Conservation (phyloP, 1,140 invertebrate species). For the Sycophila sp. region DNA sequence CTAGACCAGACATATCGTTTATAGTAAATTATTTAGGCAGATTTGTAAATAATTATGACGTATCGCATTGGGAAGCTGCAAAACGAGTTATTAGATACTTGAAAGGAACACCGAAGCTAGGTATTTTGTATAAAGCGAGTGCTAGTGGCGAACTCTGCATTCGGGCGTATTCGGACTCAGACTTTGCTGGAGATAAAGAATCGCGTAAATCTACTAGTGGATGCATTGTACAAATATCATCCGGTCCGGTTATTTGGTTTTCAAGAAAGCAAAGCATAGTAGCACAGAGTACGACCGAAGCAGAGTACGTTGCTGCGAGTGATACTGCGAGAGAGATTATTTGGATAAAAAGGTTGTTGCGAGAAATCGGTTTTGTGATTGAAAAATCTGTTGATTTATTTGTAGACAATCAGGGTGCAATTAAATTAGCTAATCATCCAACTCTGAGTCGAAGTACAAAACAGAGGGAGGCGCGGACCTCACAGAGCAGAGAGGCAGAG, state of each 20-base stretch:
- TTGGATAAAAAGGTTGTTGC: constrained; percentile 46
- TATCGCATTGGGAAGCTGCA: constrained; percentile 49
- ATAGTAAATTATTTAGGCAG: constrained; percentile 49
- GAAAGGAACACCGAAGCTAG: constrained; percentile 45
- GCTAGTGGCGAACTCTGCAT: background rate
- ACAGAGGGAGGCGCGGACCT: background rate
- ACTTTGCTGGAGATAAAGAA: background rate
- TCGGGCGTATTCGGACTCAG: background rate
- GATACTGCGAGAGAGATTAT: constrained; percentile 56
- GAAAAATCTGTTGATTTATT: background rate
- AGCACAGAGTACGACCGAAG: constrained; percentile 15
- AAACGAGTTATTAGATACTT: constrained; percentile 60
- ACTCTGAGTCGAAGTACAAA: background rate
- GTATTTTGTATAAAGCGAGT: background rate
- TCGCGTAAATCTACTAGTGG: background rate
- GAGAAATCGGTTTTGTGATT: background rate
- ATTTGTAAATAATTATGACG: constrained; percentile 44
- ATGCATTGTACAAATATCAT: background rate
- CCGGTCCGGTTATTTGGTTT: background rate
- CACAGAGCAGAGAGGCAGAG: too few species aligned
- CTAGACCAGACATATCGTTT: constrained; percentile 59
- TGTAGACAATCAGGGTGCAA: background rate
- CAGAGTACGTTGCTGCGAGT: constrained; percentile 60
- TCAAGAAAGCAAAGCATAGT: background rate
- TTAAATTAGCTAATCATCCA: background rate